Evolutionary conservation across 2,113 vertebrate species (phyloP).

Genomic region (Romanogobio albipinnatus): DNA sequence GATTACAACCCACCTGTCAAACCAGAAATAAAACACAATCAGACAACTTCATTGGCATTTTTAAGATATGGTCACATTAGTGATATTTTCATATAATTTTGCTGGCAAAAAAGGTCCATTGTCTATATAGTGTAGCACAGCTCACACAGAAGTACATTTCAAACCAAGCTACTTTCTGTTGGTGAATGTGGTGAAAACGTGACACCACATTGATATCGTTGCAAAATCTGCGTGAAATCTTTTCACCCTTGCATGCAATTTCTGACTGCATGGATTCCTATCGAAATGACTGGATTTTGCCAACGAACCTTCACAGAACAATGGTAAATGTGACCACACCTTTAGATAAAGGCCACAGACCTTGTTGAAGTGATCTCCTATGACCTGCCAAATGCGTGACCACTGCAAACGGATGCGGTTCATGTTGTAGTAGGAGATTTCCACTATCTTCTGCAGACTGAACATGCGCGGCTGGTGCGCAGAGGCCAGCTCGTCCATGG

Average conservation of each 20-base stretch:
- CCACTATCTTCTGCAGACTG: slow-evolving; percentile 98
- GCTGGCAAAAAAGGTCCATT: too few relatives aligned
- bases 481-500: slow-evolving; percentile 96
- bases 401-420: slow-evolving; percentile 96
- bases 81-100: not conserved
- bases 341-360: slow-evolving; percentile 63
- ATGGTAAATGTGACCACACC: not conserved
- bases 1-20: slow-evolving; percentile 92
- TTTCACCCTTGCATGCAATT: too few relatives aligned
- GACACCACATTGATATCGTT: too few relatives aligned
- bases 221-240: too few relatives aligned
- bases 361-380: slow-evolving; percentile 99
- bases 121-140: too few relatives aligned
- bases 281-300: too few relatives aligned
- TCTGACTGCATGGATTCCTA: too few relatives aligned
- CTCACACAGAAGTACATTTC: too few relatives aligned
- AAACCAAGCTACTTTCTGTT: too few relatives aligned
- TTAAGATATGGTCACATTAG: not conserved
- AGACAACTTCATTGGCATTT: not conserved
- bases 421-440: slow-evolving; percentile 99
- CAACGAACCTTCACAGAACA: too few relatives aligned
- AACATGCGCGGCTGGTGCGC: slow-evolving; percentile 96
- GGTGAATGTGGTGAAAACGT: too few relatives aligned
- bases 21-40: slow-evolving; percentile 3
- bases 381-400: slow-evolving; percentile 98